These are phyloP conservation scores for Hypomecis punctinalis DNA, from an alignment of 2,888 invertebrate genomes.

Conservation along the genomic window DNA sequence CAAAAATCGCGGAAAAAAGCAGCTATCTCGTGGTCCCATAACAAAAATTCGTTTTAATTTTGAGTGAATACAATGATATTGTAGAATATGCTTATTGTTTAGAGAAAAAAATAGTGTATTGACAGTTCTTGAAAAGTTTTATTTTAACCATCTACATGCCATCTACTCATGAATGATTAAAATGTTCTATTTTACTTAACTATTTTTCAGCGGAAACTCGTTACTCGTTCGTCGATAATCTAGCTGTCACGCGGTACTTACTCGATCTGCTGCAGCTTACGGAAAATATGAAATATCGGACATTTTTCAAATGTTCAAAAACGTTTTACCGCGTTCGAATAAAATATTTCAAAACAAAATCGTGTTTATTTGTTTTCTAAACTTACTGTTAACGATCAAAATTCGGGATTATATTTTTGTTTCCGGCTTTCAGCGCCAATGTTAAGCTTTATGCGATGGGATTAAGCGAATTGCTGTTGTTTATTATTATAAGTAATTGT, in stretches of 20 bases:
- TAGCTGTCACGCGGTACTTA: constrained; percentile 69
- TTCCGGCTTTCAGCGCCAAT: background rate
- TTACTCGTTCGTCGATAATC: constrained; percentile 68
- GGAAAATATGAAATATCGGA: constrained; percentile 36
- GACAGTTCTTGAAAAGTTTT: too few relatives aligned
- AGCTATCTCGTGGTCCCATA: too few relatives aligned
- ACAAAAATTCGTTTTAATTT: too few relatives aligned
- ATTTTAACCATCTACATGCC: too few relatives aligned
- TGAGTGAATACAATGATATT: too few relatives aligned
- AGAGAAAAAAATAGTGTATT: too few relatives aligned
- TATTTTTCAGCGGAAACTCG: constrained; percentile 51
- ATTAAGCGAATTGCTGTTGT: background rate
- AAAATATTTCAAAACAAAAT: constrained; percentile 3
- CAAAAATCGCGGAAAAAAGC: too few relatives aligned
- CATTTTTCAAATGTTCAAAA: constrained; percentile 37
- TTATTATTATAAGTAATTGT: too few relatives aligned
- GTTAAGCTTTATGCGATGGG: constrained; percentile 2
- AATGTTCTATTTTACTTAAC: background rate
- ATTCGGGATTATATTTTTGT: constrained; percentile 16
- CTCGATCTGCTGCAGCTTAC: constrained; percentile 55
- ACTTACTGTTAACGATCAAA: constrained; percentile 15
- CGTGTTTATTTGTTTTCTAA: background rate
- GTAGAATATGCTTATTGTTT: too few relatives aligned
- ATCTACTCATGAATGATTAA: background rate
- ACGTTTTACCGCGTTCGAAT: background rate